phyloP scores from a whole-genome alignment of 1,140 invertebrate species.

The fruit fly (Drosophila melanogaster) region Release_6_plus_ISO1_MT NT_033779.5:13808001-13808500 shows the following conservation, averaged over 20 bases:
- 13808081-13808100: constrained; percentile 53
- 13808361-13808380: background rate
- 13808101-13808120: constrained; percentile 65
- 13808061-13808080: constrained; percentile 65
- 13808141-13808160: constrained; percentile 19
- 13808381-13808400: too few species aligned
- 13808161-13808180: constrained; percentile 48
- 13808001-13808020: constrained; percentile 58
- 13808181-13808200: constrained; percentile 56
- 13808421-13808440: too few species aligned
- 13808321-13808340: constrained; percentile 2
- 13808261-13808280: constrained; percentile 1
- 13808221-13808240: constrained; percentile 45
- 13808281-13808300: constrained; percentile 17
- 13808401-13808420: too few species aligned
- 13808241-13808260: constrained; percentile 36
- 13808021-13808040: constrained; percentile 66
- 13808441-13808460: too few species aligned
- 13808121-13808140: constrained; percentile 37
- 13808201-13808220: constrained; percentile 70
- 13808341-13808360: background rate
- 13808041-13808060: constrained; percentile 46
- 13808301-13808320: constrained; percentile 28
- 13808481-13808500: too few species aligned
- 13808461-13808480: too few species aligned